Base-by-base conservation (phyloP, 2,797 vertebrate species). In the Gymnothorax reevesii region DNA sequence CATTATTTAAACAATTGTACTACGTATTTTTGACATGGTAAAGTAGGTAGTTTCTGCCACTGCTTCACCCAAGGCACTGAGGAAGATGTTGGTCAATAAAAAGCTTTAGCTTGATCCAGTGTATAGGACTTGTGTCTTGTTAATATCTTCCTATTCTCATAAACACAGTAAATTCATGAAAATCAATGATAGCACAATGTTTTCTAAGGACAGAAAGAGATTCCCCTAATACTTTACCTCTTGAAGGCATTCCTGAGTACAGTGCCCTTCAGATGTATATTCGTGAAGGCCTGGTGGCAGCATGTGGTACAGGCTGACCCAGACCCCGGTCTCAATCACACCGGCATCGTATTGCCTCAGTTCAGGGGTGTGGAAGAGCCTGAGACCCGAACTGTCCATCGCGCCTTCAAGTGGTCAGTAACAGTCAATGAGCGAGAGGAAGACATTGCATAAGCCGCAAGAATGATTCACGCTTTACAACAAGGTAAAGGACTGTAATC, bases 231-330 rank as follows among this genome's bases (percentile, higher is more conserved):
- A 69, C 42, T 93, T 13, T 94, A 97, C 97, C 96, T 97, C 97
- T 90, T 96, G 91, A n/a, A 97, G 94, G 92, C 97, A 97, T 91
- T 97, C 96, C 93, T 95, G 90, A 0, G 96, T 96, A 90, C 97
- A 97, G 91, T 97, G 97, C 87, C 97, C 97, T 89, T 97, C 96
- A 9, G 97, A 97, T 87, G 93, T 91, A 88, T 96, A 97, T 85
- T 95, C 95, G n/a, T 95, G 92, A 94, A 97, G 95, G 84, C 95
- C 96, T 0, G 97, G 97, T 85, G 97, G 97, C 87, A 97, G 95
- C 91, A 97, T 97, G 88, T 97, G 97, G 92, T 96, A 97, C n/a
- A 97, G 95, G 87, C 97, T 97, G 86, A 97, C 97, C 97, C 97
- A 97, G 84, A 97, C 95, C 87, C 97, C 97, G 0, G 96, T 96